These are phyloP conservation scores for Calliphora vomitoria DNA, from an alignment of 2,888 invertebrate species.

Conservation along the genomic window DNA sequence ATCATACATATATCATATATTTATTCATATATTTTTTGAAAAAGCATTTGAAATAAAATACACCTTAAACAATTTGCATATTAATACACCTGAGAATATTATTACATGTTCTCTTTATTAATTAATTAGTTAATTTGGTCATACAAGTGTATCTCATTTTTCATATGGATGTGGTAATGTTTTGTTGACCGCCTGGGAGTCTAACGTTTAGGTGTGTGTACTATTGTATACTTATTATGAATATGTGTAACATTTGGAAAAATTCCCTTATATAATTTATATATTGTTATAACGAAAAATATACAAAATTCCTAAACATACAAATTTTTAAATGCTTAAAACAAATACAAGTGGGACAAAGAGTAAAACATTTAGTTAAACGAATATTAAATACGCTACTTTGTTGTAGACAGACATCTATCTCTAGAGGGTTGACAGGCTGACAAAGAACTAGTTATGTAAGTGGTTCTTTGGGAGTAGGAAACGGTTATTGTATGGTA, in stretches of 20 bases:
- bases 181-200: neutral
- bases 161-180: slow-evolving; percentile 9
- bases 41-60: slow-evolving; percentile 28
- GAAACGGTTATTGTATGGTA: no score
- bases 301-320: slow-evolving; percentile 41
- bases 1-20: neutral
- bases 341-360: neutral
- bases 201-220: neutral
- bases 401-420: neutral
- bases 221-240: neutral
- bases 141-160: slow-evolving; percentile 38
- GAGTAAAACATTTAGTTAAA: neutral
- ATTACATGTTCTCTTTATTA: slow-evolving; percentile 34
- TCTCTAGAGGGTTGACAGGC: neutral
- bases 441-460: no score
- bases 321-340: slow-evolving; percentile 15
- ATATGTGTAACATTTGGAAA: neutral
- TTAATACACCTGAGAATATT: slow-evolving; percentile 57
- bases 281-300: slow-evolving; percentile 9
- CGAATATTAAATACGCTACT: neutral
- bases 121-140: slow-evolving; percentile 65
- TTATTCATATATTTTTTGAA: neutral
- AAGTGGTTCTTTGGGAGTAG: no score
- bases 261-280: slow-evolving; percentile 17
- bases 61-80: slow-evolving; percentile 57